These are phyloP conservation scores for Uria lomvia DNA, from an alignment of 2,113 vertebrate genomes.

Conservation along the genomic window DNA sequence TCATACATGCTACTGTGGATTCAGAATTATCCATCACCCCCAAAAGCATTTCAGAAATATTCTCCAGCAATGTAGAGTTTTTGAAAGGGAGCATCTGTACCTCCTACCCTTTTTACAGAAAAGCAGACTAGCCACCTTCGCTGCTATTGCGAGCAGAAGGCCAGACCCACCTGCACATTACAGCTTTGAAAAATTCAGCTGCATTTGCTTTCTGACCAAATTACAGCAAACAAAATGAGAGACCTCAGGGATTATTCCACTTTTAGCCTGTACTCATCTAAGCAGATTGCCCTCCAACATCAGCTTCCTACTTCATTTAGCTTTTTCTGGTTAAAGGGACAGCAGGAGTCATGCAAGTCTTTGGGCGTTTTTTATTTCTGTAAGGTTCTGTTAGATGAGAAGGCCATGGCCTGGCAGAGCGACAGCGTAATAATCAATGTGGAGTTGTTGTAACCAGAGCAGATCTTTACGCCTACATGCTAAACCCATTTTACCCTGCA, in stretches of 20 bases:
- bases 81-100: not conserved
- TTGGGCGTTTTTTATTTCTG: not conserved
- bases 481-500: not conserved
- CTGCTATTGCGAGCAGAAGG: not conserved
- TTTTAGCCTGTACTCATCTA: constrained; percentile 59
- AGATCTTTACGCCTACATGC: not conserved
- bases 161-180: not conserved
- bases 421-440: not conserved
- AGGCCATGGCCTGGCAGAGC: not conserved
- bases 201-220: constrained; percentile 16
- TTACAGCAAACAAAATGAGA: constrained; percentile 27
- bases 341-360: constrained; percentile 6
- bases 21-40: not conserved
- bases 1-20: not conserved
- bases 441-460: not conserved
- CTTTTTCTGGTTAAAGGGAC: constrained; percentile 39
- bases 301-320: constrained; percentile 42
- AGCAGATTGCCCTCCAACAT: constrained; percentile 58
- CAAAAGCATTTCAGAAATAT: not conserved
- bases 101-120: not conserved
- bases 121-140: not conserved
- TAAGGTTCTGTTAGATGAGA: not conserved
- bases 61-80: not conserved
- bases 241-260: constrained; percentile 53
- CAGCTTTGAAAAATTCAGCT: constrained; percentile 9